A percentile compares a stretch with the other conserved stretches of the same genome.
These are phyloP conservation scores for Drosophila micromelanica DNA, from an alignment of 1,140 invertebrate genomes.

Conservation along the genomic window DNA sequence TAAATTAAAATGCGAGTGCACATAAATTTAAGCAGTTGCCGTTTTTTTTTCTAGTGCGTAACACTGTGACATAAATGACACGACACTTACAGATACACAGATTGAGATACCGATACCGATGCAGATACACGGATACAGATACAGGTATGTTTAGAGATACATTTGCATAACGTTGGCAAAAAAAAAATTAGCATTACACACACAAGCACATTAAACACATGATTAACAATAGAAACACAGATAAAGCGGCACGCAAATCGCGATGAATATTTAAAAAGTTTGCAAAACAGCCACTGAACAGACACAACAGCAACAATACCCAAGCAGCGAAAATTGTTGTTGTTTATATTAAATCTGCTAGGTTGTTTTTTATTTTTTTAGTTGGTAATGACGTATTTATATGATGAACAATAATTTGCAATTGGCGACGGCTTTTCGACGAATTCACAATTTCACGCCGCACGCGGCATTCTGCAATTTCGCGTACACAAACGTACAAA, in stretches of 20 bases:
- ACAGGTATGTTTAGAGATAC: conserved; percentile 21
- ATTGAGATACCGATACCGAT: conserved; percentile 19
- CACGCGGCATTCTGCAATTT: conserved; percentile 36
- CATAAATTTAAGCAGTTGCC: conserved; percentile 40
- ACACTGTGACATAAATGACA: conserved; percentile 59
- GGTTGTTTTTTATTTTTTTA: conserved; percentile 4
- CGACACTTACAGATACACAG: conserved; percentile 48
- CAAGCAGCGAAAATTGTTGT: conserved; percentile 9
- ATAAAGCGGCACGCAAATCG: conserved; percentile 30
- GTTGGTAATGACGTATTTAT: neutral
- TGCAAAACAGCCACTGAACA: conserved; percentile 1
- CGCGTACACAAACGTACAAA: conserved; percentile 40
- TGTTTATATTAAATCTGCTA: conserved; percentile 15
- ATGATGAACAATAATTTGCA: conserved; percentile 6
- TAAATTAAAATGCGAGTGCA: conserved; percentile 55
- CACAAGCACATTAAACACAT: conserved; percentile 39
- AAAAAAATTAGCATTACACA: conserved; percentile 49
- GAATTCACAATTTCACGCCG: conserved; percentile 29
- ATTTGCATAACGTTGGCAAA: conserved; percentile 62
- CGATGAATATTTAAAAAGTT: conserved; percentile 14
- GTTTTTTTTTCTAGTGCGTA: conserved; percentile 28
- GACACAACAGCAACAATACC: neutral
- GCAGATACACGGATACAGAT: conserved; percentile 23
- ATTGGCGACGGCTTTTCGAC: conserved; percentile 74
- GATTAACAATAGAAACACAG: conserved; percentile 39